Base-by-base conservation (phyloP, 2,888 invertebrate genomes). In the Tiliacea aurago region DNA sequence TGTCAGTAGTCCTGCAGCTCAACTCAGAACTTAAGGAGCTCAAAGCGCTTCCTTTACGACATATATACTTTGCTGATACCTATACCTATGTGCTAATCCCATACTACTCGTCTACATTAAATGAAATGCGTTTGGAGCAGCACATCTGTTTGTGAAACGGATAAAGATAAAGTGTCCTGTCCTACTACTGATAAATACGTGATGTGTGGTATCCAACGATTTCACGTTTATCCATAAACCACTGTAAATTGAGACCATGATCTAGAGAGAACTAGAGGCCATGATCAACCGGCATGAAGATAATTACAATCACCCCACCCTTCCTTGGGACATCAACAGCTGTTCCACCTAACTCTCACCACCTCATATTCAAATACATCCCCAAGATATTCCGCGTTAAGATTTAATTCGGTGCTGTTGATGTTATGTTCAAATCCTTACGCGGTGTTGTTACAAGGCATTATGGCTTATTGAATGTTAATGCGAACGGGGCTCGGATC, bases 381-480 rank as follows among this genome's bases (percentile, higher is more conserved):
- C 51, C 33, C 10, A 49, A 76, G 68, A 84, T 62, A 69, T 81
- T 71, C 64, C 13, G 18, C 6, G 41, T 53, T 69, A 53, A 55
- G 65, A 70, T 65, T 76, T 81, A 84, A 84, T 81, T 84, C 81
- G 37, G 53, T 10, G 37, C 62, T 80, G 77, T 82, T 70, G 77
- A 69, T 73, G 76, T 83, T 82, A 71, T 77, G 79, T 74, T 72
- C 28, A 77, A 85, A 84, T 83, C 81, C 78, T 78, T 63, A 69
- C 67, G 69, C 79, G 78, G 79, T 90, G 90, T 91, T 91, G 88
- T 90, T 89, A 82, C 85, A 86, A 79, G 84, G 91, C 84, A 90
- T 93, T 92, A 92, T 84, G 86, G 89, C 88, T 94, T 91, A 93
- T 92, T 92, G 91, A 91, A 93, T 91, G 93, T 88, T 91, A 92